Percentiles rank a stretch among this genome's conserved stretches.
phyloP scores from a whole-genome alignment of 2,113 vertebrate species.

The Misgurnus anguillicaudatus region DNA sequence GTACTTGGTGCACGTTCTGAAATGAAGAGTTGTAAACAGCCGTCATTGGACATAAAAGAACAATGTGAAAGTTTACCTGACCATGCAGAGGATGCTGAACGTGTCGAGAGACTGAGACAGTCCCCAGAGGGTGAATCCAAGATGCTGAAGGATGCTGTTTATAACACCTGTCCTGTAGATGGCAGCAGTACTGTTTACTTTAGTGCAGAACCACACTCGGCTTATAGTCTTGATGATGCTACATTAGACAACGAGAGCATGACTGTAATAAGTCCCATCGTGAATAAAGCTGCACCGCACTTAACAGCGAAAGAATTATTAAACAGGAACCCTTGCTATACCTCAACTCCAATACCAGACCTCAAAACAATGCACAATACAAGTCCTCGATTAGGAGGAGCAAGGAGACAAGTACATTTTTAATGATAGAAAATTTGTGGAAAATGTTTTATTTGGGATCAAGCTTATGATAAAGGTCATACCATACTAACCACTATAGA shows the following conservation, averaged over 20 bases:
- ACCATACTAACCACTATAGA: constrained; percentile 20
- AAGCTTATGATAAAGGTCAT: not conserved
- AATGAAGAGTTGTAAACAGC: not conserved
- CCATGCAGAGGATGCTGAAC: not conserved
- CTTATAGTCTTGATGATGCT: fast-evolving
- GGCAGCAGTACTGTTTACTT: constrained; percentile 65
- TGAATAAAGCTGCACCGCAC: not conserved
- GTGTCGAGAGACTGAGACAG: not conserved
- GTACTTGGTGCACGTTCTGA: not conserved
- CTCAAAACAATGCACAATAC: fast-evolving
- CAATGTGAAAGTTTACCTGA: not conserved
- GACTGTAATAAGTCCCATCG: constrained; percentile 63
- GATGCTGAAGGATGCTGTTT: constrained; percentile 33
- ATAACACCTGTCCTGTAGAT: constrained; percentile 41
- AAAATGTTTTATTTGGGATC: not conserved
- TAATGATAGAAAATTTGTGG: not conserved
- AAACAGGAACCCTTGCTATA: constrained; percentile 56
- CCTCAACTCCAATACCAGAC: constrained; percentile 69
- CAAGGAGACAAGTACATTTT: constrained; percentile 41
- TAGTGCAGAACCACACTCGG: constrained; percentile 41
- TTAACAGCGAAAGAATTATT: constrained; percentile 20
- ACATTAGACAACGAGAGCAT: constrained; percentile 26
- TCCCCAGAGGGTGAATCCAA: constrained; percentile 46
- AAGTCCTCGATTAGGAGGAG: constrained; percentile 4
- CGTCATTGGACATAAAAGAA: constrained; percentile 5